Evolutionary conservation across 2,888 invertebrate species (phyloP).

Genomic region (Amaurobius ferox): DNA sequence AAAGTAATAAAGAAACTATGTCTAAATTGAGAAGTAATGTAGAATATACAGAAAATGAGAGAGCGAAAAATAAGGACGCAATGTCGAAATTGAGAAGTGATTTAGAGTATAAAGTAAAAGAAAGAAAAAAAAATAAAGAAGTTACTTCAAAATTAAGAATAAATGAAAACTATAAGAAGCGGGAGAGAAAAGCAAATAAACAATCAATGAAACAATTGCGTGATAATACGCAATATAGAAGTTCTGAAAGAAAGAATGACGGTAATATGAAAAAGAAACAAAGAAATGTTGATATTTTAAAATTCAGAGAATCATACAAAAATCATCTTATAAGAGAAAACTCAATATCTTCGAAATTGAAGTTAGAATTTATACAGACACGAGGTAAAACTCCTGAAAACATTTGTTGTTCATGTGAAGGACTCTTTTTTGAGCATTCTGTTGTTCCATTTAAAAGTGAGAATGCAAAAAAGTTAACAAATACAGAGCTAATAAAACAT

Average conservation of each 20-base stretch:
- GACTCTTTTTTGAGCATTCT: not conserved
- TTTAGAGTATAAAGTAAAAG: not conserved
- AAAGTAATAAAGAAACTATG: no score
- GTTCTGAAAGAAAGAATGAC: not conserved
- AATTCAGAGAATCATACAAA: no score
- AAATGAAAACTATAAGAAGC: not conserved
- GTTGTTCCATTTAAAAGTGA: not conserved
- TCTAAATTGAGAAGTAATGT: no score
- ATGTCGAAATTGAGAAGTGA: no score
- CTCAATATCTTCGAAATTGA: no score
- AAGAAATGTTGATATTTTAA: no score
- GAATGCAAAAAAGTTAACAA: not conserved
- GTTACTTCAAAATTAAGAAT: no score
- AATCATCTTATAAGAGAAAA: no score
- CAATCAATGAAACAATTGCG: not conserved
- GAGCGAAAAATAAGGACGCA: no score
- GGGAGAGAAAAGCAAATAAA: not conserved
- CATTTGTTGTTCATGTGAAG: slow-evolving; percentile 4
- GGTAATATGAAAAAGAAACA: not conserved
- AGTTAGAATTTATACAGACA: not conserved
- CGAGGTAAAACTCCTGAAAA: not conserved
- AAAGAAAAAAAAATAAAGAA: not conserved
- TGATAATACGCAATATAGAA: not conserved
- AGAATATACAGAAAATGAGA: no score
- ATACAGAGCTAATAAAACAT: no score